These are phyloP conservation scores for Gymnosoma rotundatum DNA, from an alignment of 2,888 invertebrate genomes.

Conservation along the genomic window DNA sequence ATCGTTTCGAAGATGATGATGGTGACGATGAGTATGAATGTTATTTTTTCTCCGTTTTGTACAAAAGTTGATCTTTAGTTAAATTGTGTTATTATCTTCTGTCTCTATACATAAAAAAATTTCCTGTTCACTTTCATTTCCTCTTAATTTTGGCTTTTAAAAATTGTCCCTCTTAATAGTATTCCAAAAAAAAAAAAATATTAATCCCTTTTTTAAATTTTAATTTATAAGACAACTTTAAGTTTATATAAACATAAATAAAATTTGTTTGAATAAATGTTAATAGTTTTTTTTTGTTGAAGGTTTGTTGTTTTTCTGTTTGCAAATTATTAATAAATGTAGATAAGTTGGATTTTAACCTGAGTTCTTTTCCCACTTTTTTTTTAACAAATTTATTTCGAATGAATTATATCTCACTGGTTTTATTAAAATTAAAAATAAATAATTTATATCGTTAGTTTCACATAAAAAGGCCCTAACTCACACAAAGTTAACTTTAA, in stretches of 20 bases:
- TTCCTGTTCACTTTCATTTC: constrained; percentile 17
- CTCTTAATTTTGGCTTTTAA: constrained; percentile 13
- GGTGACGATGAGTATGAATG: constrained; percentile 64
- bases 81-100: constrained; percentile 51
- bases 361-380: neutral
- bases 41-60: constrained; percentile 45
- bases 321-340: constrained; percentile 1
- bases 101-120: constrained; percentile 49
- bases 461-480: too few relatives aligned
- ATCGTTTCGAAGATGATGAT: constrained; percentile 36
- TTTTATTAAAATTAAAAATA: too few relatives aligned
- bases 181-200: constrained; percentile 15
- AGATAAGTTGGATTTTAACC: neutral
- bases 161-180: constrained; percentile 23
- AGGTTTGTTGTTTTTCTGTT: constrained; percentile 69
- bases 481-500: too few relatives aligned
- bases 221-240: constrained; percentile 54
- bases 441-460: too few relatives aligned
- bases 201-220: constrained; percentile 32
- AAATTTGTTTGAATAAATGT: constrained; percentile 58
- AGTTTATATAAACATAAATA: constrained; percentile 46
- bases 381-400: constrained; percentile 18
- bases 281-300: constrained; percentile 48
- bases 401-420: constrained; percentile 4
- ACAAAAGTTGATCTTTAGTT: constrained; percentile 39